phyloP scores from a whole-genome alignment of 2,797 vertebrate genomes.

The Phoeniculus purpureus region DNA sequence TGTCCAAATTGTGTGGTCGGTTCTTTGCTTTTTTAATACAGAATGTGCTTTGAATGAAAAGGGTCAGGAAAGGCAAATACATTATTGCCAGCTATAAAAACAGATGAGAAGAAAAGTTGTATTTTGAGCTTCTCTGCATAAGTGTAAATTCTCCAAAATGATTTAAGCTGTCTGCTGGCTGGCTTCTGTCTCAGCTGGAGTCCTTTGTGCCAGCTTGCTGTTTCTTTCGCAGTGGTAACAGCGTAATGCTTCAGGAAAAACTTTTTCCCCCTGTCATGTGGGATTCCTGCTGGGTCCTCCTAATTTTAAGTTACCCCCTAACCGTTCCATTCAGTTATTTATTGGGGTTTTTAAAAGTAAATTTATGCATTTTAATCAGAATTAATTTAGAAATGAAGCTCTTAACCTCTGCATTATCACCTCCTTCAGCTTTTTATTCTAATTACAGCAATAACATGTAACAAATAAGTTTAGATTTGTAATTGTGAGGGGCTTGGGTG shows the following conservation, averaged over 20 bases:
- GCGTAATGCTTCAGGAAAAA: not conserved
- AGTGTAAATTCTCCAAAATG: not conserved
- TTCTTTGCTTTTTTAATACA: not conserved
- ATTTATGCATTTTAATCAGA: not conserved
- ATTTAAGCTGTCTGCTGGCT: not conserved
- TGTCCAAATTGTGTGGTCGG: not conserved
- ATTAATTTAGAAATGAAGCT: not conserved
- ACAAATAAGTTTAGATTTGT: not conserved
- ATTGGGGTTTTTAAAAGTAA: not conserved
- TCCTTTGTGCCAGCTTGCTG: not conserved
- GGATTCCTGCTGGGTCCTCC: not conserved
- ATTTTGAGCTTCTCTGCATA: not conserved
- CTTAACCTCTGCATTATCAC: not conserved
- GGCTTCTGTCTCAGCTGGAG: not conserved
- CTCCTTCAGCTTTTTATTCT: not conserved
- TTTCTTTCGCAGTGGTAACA: not conserved
- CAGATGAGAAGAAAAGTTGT: not conserved
- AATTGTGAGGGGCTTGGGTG: not conserved
- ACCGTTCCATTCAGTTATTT: not conserved
- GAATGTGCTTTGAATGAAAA: not conserved
- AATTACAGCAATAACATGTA: not conserved
- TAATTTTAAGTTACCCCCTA: not conserved
- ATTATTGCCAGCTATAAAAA: not conserved
- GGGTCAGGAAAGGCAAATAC: not conserved
- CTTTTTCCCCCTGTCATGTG: not conserved